These are phyloP conservation scores for Nycticryphes semicollaris DNA, from an alignment of 2,113 vertebrate species.

Conservation along the genomic window DNA sequence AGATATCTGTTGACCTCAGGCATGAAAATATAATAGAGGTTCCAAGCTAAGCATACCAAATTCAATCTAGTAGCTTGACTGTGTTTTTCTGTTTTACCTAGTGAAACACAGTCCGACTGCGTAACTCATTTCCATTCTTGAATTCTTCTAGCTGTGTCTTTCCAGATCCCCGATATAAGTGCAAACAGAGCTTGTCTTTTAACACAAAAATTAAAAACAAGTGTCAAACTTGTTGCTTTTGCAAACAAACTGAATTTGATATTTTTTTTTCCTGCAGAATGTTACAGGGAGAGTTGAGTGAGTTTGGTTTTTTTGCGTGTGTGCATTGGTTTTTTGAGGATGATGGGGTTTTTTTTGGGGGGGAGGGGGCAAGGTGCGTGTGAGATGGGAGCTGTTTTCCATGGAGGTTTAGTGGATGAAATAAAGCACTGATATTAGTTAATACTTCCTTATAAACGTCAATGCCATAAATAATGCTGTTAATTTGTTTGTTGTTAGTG, in stretches of 20 bases:
- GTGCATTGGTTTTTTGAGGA: neutral
- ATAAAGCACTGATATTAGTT: neutral
- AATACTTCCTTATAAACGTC: neutral
- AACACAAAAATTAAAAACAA: neutral
- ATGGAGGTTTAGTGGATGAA: neutral
- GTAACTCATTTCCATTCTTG: neutral
- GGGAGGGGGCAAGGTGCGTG: neutral
- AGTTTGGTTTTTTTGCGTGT: neutral
- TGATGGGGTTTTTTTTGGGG: neutral
- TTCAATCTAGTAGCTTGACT: neutral
- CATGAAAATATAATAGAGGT: neutral
- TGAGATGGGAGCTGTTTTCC: neutral
- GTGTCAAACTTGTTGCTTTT: neutral
- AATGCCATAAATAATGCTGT: neutral
- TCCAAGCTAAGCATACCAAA: neutral
- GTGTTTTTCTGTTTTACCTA: neutral
- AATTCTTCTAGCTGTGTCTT: neutral
- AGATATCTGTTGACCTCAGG: neutral
- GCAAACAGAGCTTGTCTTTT: neutral
- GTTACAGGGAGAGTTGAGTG: neutral
- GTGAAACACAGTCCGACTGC: neutral
- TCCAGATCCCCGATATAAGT: neutral
- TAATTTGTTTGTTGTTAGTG: constrained; percentile 69
- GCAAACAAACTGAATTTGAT: neutral
- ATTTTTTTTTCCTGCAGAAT: neutral